A percentile compares a stretch with the other conserved stretches of the same genome.
Conservation (phyloP, 2,888 invertebrate genomes). For the Zele albiditarsus region DNA sequence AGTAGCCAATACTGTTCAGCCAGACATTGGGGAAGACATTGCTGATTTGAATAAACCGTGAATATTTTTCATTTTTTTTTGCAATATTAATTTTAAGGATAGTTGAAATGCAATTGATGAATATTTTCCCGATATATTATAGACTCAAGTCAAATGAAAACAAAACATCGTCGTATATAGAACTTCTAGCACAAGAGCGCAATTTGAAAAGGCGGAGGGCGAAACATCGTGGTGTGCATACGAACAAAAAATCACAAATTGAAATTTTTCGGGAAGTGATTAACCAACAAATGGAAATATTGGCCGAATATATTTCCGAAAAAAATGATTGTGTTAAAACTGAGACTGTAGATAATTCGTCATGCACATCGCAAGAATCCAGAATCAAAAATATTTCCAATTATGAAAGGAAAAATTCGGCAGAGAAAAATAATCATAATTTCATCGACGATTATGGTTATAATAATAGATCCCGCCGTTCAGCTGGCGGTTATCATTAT, state of each 20-base stretch:
- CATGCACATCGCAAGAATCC: not conserved
- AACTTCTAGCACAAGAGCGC: slow-evolving; percentile 66
- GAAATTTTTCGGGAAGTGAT: slow-evolving; percentile 70
- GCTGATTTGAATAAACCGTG: slow-evolving; percentile 61
- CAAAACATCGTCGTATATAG: slow-evolving; percentile 54
- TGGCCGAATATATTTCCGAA: slow-evolving; percentile 59
- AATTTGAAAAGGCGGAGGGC: slow-evolving; percentile 68
- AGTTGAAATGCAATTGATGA: slow-evolving; percentile 25
- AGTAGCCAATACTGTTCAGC: slow-evolving; percentile 64
- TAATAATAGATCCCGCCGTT: not conserved
- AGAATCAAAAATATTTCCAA: not conserved
- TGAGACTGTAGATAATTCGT: not conserved
- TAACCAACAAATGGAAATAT: slow-evolving; percentile 69
- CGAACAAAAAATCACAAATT: slow-evolving; percentile 68
- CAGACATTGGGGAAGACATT: slow-evolving; percentile 66
- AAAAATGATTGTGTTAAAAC: slow-evolving; percentile 26
- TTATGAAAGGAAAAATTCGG: not conserved
- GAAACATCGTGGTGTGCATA: slow-evolving; percentile 69
- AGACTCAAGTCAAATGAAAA: slow-evolving; percentile 13
- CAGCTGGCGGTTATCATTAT: not conserved
- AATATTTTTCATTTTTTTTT: slow-evolving; percentile 46
- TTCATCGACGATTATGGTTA: not conserved
- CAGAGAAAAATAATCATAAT: not conserved
- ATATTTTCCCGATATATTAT: slow-evolving; percentile 5
- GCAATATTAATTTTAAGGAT: not conserved